A percentile compares a stretch with the other conserved stretches of the same genome.
These are phyloP conservation scores for Vanacampus margaritifer DNA, from an alignment of 2,113 vertebrate genomes.

Conservation along the genomic window DNA sequence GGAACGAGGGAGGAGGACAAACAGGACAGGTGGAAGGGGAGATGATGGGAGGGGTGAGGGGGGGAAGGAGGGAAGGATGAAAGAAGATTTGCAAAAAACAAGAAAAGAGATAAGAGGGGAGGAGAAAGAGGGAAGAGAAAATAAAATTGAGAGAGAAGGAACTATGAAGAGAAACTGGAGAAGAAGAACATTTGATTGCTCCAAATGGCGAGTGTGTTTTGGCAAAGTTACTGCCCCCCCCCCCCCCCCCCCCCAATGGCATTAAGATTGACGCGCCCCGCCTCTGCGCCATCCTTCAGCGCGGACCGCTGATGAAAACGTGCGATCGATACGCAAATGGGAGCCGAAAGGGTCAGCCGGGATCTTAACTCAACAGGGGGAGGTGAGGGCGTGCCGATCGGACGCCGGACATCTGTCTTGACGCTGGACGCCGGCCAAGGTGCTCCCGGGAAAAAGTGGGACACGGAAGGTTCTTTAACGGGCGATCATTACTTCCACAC, in stretches of 20 bases:
- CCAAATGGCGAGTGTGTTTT: conserved; percentile 18
- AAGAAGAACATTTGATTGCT: not conserved
- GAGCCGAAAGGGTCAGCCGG: conserved; percentile 42
- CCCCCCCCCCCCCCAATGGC: too few relatives aligned
- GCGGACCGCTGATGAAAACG: conserved; percentile 66
- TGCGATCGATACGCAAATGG: conserved; percentile 69
- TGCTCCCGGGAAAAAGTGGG: conserved; percentile 19
- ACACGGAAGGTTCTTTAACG: conserved; percentile 10
- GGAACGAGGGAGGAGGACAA: not conserved
- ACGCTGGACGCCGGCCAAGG: conserved; percentile 23
- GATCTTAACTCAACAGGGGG: conserved; percentile 54
- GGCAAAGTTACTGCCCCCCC: conserved; percentile 54
- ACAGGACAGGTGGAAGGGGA: not conserved
- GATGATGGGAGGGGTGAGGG: not conserved
- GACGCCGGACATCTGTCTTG: conserved; percentile 47
- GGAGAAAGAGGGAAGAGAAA: not conserved
- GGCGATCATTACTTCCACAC: not conserved
- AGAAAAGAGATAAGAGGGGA: not conserved
- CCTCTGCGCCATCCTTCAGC: conserved; percentile 49
- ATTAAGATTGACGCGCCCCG: conserved; percentile 53
- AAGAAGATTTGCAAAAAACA: not conserved
- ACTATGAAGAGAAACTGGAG: not conserved
- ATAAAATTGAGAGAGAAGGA: not conserved
- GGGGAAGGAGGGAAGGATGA: not conserved
- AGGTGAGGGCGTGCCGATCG: conserved; percentile 17